Evolutionary conservation across 2,797 vertebrate species (phyloP), one percentile per base, ranked within the genome.

Genomic region (Macroramphosus scolopax): DNA sequence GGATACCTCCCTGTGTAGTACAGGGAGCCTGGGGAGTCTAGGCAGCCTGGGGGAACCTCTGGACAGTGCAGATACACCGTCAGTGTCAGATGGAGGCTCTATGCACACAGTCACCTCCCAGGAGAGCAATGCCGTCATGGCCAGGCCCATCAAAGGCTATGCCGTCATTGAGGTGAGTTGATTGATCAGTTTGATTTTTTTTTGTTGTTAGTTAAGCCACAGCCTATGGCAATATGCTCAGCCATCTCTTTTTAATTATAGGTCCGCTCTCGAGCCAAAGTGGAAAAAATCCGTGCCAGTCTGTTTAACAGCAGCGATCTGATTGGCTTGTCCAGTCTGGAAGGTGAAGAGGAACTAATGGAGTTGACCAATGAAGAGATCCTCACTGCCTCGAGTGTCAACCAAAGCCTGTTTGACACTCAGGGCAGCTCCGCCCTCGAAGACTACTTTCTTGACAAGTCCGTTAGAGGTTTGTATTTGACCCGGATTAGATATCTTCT

Each of bases 331-430:
- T 99, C 97, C 14, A 95, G 92, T 79, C 88, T 98, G 75, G 96
- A 98, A 39, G 95, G 94, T 32, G 95, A 99, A 77, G 97, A 98
- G 44, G 96, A 97, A 37, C 77, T 99, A 17, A 96, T 99, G 95
- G 97, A 98, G 70, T 90, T 99, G 91, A 96, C 94, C 16, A 98
- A 94, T 5, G 97, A 98, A 53, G 97, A 99, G 84, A 98, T 99
- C 73, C 87, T 99, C 58, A 99, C 97, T 0, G 97, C 94, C 16
- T 99, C 97, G 12, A 96, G 93, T 18, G 97, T 98, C 8, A 99
- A 98, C 72, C 97, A 99, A 87, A 98, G 96, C 71, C 83, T 98
- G 52, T 99, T 99, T 80, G 97, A 99, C 72, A 97, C 95, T 0
- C 96, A 99, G 58, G 97, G 97, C 34, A 98, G 96, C 80, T 96